Evolutionary conservation across 2,888 invertebrate species (phyloP).

Genomic region (Bruchidius siliquastri): DNA sequence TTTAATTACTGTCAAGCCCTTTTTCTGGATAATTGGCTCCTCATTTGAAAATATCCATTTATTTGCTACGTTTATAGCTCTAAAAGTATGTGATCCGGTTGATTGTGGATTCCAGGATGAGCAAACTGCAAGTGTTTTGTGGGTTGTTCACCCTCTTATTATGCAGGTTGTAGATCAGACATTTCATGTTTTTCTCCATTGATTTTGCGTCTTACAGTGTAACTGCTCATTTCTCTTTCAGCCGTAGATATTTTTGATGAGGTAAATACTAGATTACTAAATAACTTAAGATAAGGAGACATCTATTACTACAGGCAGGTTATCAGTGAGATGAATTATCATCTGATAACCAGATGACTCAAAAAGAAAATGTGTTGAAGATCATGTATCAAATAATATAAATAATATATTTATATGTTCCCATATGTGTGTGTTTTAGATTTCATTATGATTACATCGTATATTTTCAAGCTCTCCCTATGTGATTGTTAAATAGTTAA

Average conservation of each 20-base stretch:
- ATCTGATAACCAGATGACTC: too few relatives aligned
- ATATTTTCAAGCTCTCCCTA: too few relatives aligned
- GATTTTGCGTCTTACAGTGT: background rate
- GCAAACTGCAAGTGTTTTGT: background rate
- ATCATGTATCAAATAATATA: too few relatives aligned
- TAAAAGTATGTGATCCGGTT: background rate
- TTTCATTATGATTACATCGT: too few relatives aligned
- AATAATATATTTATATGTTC: too few relatives aligned
- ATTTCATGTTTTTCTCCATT: background rate
- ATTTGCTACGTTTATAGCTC: background rate
- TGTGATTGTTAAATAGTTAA: too few relatives aligned
- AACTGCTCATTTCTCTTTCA: background rate
- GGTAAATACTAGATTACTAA: background rate
- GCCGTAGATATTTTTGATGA: background rate
- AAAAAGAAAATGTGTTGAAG: too few relatives aligned
- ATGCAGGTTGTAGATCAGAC: background rate
- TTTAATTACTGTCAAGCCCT: slow-evolving; percentile 7
- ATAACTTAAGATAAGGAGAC: too few relatives aligned
- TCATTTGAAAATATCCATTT: background rate
- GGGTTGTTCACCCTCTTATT: background rate
- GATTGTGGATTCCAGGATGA: background rate
- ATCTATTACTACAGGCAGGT: too few relatives aligned
- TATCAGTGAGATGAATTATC: too few relatives aligned
- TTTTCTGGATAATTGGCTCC: background rate
- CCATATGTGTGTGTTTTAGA: too few relatives aligned